Base-by-base conservation (phyloP, 2,797 vertebrate genomes). In the Psittacula echo region DNA sequence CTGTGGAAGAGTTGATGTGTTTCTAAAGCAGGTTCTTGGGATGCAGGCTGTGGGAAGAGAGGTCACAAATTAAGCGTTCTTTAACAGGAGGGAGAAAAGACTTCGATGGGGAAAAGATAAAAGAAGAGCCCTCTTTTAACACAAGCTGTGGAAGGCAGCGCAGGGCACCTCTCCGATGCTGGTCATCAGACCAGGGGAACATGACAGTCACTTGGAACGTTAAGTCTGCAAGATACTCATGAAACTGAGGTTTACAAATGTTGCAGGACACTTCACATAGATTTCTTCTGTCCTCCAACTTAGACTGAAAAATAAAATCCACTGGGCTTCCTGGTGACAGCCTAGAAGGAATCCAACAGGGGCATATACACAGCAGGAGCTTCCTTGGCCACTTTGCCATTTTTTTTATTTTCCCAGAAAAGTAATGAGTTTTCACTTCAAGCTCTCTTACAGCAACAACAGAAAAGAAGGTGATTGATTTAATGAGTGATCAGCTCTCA, bases 11-110 rank as follows among this genome's bases (percentile, higher is more conserved):
- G 85, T 11, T 54, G 13, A 53, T 41, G 47, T 12, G 24, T 66
- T 90, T 88, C 85, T 95, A 84, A 95, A 65, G 32, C 54, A 50
- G 14, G 42, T 54, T 90, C 76, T 91, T 82, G 61, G 67, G 77
- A 77, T 74, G 53, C 53, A 87, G 83, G 27, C 78, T 82, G 15
- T 9, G 37, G 39, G 45, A 68, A 93, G 45, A 68, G 61, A 87
- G 61, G 64, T 74, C 68, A 77, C 48, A 70, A 86, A 5, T 29
- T 32, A 77, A 53, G 32, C 16, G 51, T 37, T 91, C 56, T 65
- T 82, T 82, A 94, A 90, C 8, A 61, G 56, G 32, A 73, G 6
- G 30, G 50, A 71, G n/a, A 70, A 73, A 39, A 51, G 77, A 81
- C 60, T 91, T 67, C 19, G 72, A 85, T 44, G 47, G 2, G 7